These are phyloP conservation scores for Bimastos eiseni DNA, from an alignment of 2,888 invertebrate genomes.

Conservation along the genomic window DNA sequence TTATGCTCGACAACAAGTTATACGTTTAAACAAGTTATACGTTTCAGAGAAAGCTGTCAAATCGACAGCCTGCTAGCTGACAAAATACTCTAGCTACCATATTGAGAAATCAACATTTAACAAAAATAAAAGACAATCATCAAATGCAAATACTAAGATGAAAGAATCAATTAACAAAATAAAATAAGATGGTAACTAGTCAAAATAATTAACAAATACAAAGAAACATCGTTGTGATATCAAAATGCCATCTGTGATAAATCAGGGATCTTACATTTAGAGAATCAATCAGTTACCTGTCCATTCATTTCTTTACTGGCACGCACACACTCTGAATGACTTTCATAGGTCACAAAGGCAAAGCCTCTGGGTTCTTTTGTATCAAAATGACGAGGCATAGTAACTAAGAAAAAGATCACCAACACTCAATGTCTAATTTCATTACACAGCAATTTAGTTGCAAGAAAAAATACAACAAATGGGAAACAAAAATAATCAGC, in stretches of 20 bases:
- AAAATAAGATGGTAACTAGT: not conserved
- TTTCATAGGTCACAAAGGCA: conserved; percentile 4
- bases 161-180: not conserved
- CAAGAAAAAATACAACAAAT: not conserved
- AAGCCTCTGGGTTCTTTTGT: not conserved
- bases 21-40: not conserved
- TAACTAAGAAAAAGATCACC: not conserved
- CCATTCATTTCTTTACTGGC: conserved; percentile 13
- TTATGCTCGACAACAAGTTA: not conserved
- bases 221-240: not conserved
- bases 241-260: not conserved
- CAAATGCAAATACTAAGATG: not conserved
- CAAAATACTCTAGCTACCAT: not conserved
- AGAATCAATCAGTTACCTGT: not conserved
- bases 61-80: not conserved
- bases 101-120: not conserved
- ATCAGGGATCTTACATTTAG: not conserved
- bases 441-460: not conserved
- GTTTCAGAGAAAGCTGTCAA: not conserved
- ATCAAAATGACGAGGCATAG: not conserved
- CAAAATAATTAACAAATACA: not conserved
- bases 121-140: not conserved
- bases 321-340: not conserved
- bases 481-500: not conserved
- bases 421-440: not conserved